Conservation (phyloP, 2,113 vertebrate species). For the Nothoprocta pentlandii region DNA sequence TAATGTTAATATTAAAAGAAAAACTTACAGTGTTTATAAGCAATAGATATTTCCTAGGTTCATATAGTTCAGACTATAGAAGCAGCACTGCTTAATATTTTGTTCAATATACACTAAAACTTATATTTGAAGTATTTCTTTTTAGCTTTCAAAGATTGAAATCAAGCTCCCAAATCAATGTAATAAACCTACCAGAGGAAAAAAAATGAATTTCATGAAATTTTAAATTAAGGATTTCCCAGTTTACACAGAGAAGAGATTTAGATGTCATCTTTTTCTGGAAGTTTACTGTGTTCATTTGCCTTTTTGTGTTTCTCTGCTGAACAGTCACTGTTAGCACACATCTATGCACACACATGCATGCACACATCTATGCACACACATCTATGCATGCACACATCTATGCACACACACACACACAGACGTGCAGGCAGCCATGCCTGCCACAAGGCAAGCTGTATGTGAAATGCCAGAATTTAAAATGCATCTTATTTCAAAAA, state of each 20-base stretch:
- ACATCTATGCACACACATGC: rapidly evolving
- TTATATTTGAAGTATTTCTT: background rate
- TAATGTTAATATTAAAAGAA: background rate
- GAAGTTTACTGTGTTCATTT: background rate
- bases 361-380: rapidly evolving
- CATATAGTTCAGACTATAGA: background rate
- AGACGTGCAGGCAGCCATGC: no score
- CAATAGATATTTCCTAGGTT: background rate
- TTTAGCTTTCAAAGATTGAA: background rate
- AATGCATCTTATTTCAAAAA: background rate
- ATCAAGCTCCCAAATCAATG: background rate
- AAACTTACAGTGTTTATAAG: background rate
- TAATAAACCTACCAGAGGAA: background rate
- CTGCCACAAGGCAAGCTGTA: background rate
- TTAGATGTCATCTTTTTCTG: background rate
- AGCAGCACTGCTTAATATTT: background rate
- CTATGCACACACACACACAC: rapidly evolving
- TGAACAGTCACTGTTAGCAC: background rate
- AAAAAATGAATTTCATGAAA: background rate
- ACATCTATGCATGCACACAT: rapidly evolving
- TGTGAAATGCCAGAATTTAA: background rate
- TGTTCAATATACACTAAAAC: background rate
- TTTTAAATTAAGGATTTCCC: background rate
- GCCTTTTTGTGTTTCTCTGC: background rate
- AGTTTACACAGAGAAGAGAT: background rate